Conservation (phyloP, 2,888 invertebrate species). For the Boloria euphrosyne region DNA sequence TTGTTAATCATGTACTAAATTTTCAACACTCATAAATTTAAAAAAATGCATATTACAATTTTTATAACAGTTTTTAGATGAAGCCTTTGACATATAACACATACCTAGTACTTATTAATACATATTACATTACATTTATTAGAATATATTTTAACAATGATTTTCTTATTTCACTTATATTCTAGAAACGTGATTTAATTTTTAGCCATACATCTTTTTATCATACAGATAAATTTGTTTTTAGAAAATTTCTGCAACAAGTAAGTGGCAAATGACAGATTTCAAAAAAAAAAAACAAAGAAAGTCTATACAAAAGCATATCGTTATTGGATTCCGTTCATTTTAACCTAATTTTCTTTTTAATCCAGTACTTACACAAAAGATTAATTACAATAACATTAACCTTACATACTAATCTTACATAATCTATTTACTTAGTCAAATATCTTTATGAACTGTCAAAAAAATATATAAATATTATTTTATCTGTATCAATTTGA, state of each 20-base stretch:
- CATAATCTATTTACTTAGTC: not conserved
- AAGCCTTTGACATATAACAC: not conserved
- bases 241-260: no score
- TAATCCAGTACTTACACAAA: slow-evolving; percentile 1
- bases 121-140: slow-evolving; percentile 3
- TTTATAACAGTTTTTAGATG: not conserved
- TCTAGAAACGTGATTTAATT: not conserved
- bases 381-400: slow-evolving; percentile 10
- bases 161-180: not conserved
- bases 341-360: not conserved
- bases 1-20: not conserved
- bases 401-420: not conserved
- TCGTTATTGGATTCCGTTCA: not conserved
- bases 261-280: no score
- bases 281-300: no score
- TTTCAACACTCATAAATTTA: not conserved
- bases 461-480: not conserved
- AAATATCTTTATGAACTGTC: slow-evolving; percentile 1
- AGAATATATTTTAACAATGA: slow-evolving; percentile 6
- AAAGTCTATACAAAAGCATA: not conserved
- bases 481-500: slow-evolving; percentile 3
- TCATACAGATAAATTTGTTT: no score
- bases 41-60: not conserved
- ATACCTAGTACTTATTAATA: not conserved
- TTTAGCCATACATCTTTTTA: no score